These are phyloP conservation scores for Nomada ruficornis DNA, from an alignment of 2,888 invertebrate species.

Conservation along the genomic window DNA sequence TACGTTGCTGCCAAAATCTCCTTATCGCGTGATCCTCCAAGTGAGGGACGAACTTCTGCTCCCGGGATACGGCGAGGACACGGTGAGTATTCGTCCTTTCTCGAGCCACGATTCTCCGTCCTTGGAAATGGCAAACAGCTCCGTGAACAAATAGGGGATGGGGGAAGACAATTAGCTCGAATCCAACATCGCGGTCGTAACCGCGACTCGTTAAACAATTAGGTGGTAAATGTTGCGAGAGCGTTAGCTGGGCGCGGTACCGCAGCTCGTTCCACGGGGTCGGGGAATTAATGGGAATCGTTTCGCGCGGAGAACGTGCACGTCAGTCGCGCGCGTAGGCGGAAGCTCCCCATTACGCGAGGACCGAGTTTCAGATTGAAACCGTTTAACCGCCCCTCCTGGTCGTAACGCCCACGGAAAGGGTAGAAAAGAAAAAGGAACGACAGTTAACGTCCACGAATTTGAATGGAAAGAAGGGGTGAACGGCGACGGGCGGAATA, in stretches of 20 bases:
- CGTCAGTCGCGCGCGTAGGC: conserved; percentile 52
- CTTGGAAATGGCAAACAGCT: too few relatives aligned
- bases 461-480: too few relatives aligned
- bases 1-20: conserved; percentile 81
- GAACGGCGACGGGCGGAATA: too few relatives aligned
- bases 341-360: conserved; percentile 46
- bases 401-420: conserved; percentile 23
- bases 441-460: too few relatives aligned
- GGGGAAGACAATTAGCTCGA: conserved; percentile 42
- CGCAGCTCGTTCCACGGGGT: conserved; percentile 69
- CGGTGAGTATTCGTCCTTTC: conserved; percentile 79
- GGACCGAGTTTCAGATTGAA: conserved; percentile 29
- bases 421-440: neutral
- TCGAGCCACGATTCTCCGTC: too few relatives aligned
- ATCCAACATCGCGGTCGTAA: conserved; percentile 34
- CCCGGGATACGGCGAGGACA: conserved; percentile 81
- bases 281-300: conserved; percentile 73
- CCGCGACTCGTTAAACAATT: conserved; percentile 68
- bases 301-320: conserved; percentile 46
- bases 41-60: conserved; percentile 85
- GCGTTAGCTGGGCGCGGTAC: conserved; percentile 71
- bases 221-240: conserved; percentile 54
- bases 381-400: conserved; percentile 15
- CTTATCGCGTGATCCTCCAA: conserved; percentile 85
- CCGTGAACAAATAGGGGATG: neutral